Evolutionary conservation across 1,140 invertebrate genomes (phyloP).

Genomic region (Theocolax elegans): DNA sequence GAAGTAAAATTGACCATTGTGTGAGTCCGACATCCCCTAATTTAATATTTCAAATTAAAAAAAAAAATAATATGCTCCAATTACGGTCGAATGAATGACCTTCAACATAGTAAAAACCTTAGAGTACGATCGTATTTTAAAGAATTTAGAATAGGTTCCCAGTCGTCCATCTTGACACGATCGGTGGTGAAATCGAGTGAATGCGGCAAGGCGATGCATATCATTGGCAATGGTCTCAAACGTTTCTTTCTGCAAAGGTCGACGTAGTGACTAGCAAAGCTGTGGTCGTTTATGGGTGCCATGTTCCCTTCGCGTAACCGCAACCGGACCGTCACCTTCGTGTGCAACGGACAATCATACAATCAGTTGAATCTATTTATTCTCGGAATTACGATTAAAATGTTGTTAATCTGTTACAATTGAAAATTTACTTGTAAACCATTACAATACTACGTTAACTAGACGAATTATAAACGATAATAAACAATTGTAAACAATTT

Average conservation of each 20-base stretch:
- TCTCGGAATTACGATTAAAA: no score
- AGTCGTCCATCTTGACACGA: conserved; percentile 75
- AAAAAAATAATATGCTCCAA: background rate
- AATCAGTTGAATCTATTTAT: background rate
- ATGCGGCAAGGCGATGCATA: conserved; percentile 60
- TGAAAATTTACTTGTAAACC: no score
- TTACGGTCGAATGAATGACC: no score
- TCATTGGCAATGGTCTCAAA: conserved; percentile 59
- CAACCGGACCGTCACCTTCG: background rate
- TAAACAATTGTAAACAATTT: no score
- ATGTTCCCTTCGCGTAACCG: no score
- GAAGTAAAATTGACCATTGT: no score
- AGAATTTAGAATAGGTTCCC: conserved; percentile 76
- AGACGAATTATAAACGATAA: no score
- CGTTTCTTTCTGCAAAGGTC: conserved; percentile 60
- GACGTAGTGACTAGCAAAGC: conserved; percentile 60
- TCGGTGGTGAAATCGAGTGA: conserved; percentile 75
- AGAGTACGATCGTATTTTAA: conserved; percentile 73
- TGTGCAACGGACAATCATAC: background rate
- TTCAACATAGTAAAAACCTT: no score
- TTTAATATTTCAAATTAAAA: background rate
- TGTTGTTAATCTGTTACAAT: no score
- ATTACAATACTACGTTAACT: no score
- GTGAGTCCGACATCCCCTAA: no score
- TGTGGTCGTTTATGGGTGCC: no score